A percentile compares a stretch with the other conserved stretches of the same genome.
Evolutionary conservation across 2,797 vertebrate genomes (phyloP).

Genomic region (Acestrorhynchus altus): DNA sequence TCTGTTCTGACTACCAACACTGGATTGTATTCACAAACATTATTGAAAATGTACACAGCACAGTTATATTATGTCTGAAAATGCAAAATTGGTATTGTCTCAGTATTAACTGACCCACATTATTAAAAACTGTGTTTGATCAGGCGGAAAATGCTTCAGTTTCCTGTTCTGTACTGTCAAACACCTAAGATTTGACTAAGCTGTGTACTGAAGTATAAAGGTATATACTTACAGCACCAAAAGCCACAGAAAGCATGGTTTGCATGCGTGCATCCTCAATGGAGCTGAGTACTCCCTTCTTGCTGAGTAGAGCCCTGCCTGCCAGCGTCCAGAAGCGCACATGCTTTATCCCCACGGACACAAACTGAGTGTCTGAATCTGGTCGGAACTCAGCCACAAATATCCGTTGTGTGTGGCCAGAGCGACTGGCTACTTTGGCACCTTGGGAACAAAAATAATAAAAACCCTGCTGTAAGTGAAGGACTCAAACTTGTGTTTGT

Average conservation of each 20-base stretch:
- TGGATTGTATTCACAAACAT: too few relatives aligned
- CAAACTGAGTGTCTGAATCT: slow-evolving; percentile 97
- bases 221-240: slow-evolving; percentile 92
- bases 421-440: slow-evolving; percentile 92
- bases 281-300: slow-evolving; percentile 93
- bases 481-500: not conserved
- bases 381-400: slow-evolving; percentile 98
- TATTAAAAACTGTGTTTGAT: too few relatives aligned
- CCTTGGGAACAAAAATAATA: slow-evolving; percentile 74
- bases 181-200: not conserved
- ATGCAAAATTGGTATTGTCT: too few relatives aligned
- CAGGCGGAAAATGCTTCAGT: not conserved
- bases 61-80: not conserved
- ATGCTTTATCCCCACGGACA: slow-evolving; percentile 96
- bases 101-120: too few relatives aligned
- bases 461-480: not conserved
- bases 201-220: slow-evolving; percentile 10
- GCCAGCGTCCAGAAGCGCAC: slow-evolving; percentile 97
- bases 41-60: not conserved
- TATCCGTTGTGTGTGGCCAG: slow-evolving; percentile 93
- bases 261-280: slow-evolving; percentile 95
- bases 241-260: slow-evolving; percentile 97
- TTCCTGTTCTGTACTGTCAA: not conserved
- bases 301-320: slow-evolving; percentile 92
- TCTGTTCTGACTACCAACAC: too few relatives aligned